Percentiles rank a stretch among this genome's conserved stretches.
These are phyloP conservation scores for Eulemur mongoz DNA, from an alignment of 2,797 vertebrate genomes.

Conservation along the genomic window DNA sequence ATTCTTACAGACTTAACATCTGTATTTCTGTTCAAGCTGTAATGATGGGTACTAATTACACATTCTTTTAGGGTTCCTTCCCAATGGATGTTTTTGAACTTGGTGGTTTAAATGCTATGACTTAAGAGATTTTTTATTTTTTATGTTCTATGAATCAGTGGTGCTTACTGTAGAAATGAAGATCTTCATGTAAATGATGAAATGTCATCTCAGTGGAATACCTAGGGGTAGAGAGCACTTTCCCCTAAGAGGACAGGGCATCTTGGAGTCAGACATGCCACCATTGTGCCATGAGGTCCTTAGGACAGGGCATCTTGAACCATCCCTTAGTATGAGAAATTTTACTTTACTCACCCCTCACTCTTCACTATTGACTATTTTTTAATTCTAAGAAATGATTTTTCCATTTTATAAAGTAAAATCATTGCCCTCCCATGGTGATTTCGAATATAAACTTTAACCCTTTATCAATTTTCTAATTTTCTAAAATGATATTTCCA, in stretches of 20 bases:
- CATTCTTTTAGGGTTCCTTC: not conserved
- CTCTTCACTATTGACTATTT: not conserved
- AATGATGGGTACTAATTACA: conserved; percentile 5
- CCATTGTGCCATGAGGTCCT: no score
- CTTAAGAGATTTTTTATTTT: not conserved
- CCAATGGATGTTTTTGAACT: conserved; percentile 37
- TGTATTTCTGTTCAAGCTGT: not conserved
- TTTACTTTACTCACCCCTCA: not conserved
- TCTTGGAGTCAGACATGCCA: no score
- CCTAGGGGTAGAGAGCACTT: not conserved
- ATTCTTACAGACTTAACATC: not conserved
- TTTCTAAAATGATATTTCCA: not conserved
- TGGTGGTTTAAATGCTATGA: not conserved
- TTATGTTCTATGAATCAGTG: conserved; percentile 22
- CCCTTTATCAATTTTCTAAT: conserved; percentile 8
- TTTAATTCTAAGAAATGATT: conserved; percentile 7
- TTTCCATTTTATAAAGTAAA: conserved; percentile 17
- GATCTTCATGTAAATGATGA: conserved; percentile 5
- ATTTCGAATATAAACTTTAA: not conserved
- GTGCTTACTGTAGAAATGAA: conserved; percentile 1
- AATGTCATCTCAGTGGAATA: conserved; percentile 8
- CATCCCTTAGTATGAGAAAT: conserved; percentile 31
- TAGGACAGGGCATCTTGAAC: not conserved
- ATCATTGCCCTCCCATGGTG: not conserved
- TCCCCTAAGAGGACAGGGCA: not conserved